Evolutionary conservation across 2,113 vertebrate species (phyloP), one percentile per base, ranked within the genome.

Genomic region (Callipepla californica): DNA sequence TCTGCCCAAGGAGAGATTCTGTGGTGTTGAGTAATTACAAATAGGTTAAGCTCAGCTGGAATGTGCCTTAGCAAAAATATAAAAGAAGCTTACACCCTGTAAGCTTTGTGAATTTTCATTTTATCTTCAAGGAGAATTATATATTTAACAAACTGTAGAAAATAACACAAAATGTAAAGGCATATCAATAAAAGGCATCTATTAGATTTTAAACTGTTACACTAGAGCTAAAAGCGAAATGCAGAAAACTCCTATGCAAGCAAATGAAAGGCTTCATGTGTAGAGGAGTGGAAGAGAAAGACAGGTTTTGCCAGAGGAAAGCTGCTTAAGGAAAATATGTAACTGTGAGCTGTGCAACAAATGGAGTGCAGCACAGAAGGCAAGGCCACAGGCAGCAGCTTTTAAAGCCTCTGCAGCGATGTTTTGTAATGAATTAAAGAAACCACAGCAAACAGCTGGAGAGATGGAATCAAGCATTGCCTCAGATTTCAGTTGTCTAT

Each of bases 1-100:
- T 77, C 82, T 97, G 73, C 88, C 76, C 72, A 85, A 89, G 57
- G 82, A 97, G 91, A 96, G 78, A 66, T 96, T 96, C 86, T 93
- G 70, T 85, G 91, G 72, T 94, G 94, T 85, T 92, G 91, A 96
- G 80, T 94, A 92, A 94, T 95, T 93, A 85, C 81, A 73, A 77
- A 83, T 76, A 80, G 47, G 93, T 80, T 74, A 89, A 89, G 23
- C 51, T 93, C 30, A 68, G 23, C 61, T 96, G 61, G 47, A 68
- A 91, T 80, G 44, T 34, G 58, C 42, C 36, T 70, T 90, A 82
- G 53, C 63, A 83, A 90, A 95, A 91, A 57, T 30, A 78, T 91
- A 66, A 92, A 34, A 50, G 87, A 80, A 86, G 47, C 22, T 72
- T 58, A 51, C 38, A 21, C 7, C 19, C 28, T 51, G 53, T 55